Evolutionary conservation across 2,888 invertebrate genomes (phyloP), one percentile per base, ranked within the genome.

Genomic region (Andrena hattorfiana): DNA sequence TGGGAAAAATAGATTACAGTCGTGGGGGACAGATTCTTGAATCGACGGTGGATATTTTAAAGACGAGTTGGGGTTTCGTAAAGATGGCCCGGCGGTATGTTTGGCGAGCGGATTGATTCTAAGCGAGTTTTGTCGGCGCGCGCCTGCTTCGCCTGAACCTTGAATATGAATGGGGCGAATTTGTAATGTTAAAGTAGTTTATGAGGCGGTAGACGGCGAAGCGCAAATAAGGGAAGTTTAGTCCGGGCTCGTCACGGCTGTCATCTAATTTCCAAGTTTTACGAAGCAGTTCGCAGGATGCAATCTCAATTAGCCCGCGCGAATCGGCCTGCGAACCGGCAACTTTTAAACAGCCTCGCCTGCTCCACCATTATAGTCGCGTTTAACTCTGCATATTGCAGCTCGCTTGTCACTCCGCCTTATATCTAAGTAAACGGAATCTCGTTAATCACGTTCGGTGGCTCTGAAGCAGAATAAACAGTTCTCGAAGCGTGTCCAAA

Each of bases 211-310:
- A 35, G 32, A 35, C 56, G 35, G 23, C 71, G 60, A 49, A 16
- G 77, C 35, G 68, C 60, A 74, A 82, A 79, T 70, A 79, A 73
- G 70, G 70, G 79, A 82, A 82, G 79, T 79, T 82, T 79, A 70
- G 67, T 66, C 70, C 62, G 6, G 16, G 16, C 73, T 32, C 64
- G 69, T 71, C 74, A 66, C 64, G 64, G 60, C 48, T 82, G 79
- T 82, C 60, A 79, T 79, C 69, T 70, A 79, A 82, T 82, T 79
- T 82, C 79, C 59, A 74, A 82, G 79, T 82, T 82, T 79, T 74
- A 73, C 81, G 81, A 70, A 79, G 30, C 82, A 64, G 68, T 49
- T 75, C 54, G 69, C 23, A 20, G n/a, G 71, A 20, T 64, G 62
- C 71, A 59, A 63, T 80, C 68, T 49, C 67, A 70, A 82, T 82